Conservation (phyloP, 2,797 vertebrate genomes). For the Hemitrygon akajei region DNA sequence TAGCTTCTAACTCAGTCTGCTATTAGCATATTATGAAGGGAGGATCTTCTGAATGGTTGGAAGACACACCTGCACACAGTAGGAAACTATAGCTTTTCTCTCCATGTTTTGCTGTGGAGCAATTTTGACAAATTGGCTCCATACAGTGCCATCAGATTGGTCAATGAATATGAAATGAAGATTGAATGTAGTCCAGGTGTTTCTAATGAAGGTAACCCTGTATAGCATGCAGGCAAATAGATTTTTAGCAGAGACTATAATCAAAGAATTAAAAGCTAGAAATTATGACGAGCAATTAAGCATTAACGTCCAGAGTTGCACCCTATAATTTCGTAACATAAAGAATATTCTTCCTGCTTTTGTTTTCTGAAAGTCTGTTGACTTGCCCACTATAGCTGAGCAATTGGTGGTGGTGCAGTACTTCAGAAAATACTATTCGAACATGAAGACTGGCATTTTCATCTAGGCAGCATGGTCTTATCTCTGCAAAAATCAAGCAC, state of each 20-base stretch:
- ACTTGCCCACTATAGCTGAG: not conserved
- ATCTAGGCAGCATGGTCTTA: not conserved
- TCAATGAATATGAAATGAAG: not conserved
- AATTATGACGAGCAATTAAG: not conserved
- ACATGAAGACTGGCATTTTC: not conserved
- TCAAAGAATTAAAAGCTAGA: constrained; percentile 11
- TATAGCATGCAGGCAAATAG: not conserved
- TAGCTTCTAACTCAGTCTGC: not conserved
- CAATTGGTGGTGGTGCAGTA: not conserved
- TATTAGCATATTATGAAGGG: not conserved
- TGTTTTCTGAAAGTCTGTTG: not conserved
- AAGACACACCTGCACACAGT: too few relatives aligned
- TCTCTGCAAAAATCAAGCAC: not conserved
- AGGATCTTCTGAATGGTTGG: not conserved
- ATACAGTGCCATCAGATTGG: not conserved
- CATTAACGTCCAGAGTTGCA: not conserved
- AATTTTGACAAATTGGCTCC: not conserved
- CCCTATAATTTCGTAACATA: not conserved
- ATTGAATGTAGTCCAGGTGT: not conserved
- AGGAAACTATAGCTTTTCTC: not conserved
- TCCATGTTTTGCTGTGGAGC: not conserved
- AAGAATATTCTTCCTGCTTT: not conserved
- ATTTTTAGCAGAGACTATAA: not conserved
- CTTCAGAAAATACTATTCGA: not conserved
- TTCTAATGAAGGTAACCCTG: not conserved